These are phyloP conservation scores for Macaca nemestrina DNA, from an alignment of 2,113 vertebrate species.

Conservation along the genomic window DNA sequence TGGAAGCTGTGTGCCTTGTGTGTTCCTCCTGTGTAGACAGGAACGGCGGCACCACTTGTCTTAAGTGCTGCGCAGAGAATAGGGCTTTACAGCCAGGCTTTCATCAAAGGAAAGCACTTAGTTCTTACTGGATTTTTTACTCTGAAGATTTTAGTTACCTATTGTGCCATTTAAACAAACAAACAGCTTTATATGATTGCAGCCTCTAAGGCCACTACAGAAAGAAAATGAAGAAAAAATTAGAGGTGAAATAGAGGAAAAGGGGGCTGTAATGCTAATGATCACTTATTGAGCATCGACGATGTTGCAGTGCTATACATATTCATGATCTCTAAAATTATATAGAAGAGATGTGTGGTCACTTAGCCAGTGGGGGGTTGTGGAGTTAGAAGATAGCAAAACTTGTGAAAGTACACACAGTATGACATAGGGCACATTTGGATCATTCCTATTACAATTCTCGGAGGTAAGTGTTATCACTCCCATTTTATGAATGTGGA, in stretches of 20 bases:
- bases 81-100: background rate
- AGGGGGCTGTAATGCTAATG: background rate
- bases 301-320: background rate
- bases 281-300: accelerated
- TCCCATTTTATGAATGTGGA: background rate
- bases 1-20: background rate
- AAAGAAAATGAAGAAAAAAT: background rate
- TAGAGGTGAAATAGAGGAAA: background rate
- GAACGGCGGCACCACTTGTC: too few species aligned
- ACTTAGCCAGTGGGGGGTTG: too few species aligned
- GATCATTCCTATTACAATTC: background rate
- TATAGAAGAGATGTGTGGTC: background rate
- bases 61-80: background rate
- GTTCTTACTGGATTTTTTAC: background rate
- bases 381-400: background rate
- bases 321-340: background rate
- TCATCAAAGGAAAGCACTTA: background rate
- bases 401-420: background rate
- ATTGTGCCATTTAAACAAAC: background rate
- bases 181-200: background rate
- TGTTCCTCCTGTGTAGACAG: background rate
- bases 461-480: background rate
- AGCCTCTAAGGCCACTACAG: background rate
- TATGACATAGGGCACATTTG: background rate
- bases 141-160: background rate